Percentiles rank a stretch among this genome's conserved stretches.
phyloP scores from a whole-genome alignment of 2,797 vertebrate species.

The Sebastes ruberrimus region DNA sequence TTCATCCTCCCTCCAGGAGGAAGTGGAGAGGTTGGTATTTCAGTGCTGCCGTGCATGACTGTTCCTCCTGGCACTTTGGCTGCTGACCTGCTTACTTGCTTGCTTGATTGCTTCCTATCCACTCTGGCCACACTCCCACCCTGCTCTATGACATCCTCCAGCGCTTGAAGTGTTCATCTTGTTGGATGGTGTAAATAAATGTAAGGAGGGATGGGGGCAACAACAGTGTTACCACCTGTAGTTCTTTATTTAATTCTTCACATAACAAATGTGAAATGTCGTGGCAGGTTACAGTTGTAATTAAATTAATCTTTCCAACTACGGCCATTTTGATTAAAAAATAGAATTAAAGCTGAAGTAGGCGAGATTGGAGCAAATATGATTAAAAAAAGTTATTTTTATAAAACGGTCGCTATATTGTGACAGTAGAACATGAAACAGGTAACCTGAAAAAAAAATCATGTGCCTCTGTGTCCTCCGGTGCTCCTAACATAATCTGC shows the following conservation, averaged over 20 bases:
- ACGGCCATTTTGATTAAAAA: background rate
- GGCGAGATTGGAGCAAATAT: too few species aligned
- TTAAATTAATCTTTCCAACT: background rate
- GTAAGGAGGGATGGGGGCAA: background rate
- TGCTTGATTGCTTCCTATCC: constrained; percentile 45
- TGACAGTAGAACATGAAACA: too few species aligned
- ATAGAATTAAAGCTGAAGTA: too few species aligned
- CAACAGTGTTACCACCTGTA: background rate
- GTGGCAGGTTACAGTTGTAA: background rate
- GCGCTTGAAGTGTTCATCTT: constrained; percentile 4
- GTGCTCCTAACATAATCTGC: too few species aligned
- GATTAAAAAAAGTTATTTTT: too few species aligned
- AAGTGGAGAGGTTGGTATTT: constrained; percentile 50
- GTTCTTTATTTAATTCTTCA: background rate
- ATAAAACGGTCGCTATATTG: too few species aligned
- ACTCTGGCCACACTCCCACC: constrained; percentile 22
- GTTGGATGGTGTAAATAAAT: background rate
- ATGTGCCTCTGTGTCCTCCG: too few species aligned
- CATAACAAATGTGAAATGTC: background rate
- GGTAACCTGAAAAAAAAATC: too few species aligned
- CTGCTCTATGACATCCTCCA: constrained; percentile 8
- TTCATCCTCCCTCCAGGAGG: constrained; percentile 81
- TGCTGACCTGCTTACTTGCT: constrained; percentile 49
- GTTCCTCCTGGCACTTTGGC: constrained; percentile 50
- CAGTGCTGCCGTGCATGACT: constrained; percentile 38